Base-by-base conservation (phyloP, 2,113 vertebrate genomes). In the Xyrauchen texanus region DNA sequence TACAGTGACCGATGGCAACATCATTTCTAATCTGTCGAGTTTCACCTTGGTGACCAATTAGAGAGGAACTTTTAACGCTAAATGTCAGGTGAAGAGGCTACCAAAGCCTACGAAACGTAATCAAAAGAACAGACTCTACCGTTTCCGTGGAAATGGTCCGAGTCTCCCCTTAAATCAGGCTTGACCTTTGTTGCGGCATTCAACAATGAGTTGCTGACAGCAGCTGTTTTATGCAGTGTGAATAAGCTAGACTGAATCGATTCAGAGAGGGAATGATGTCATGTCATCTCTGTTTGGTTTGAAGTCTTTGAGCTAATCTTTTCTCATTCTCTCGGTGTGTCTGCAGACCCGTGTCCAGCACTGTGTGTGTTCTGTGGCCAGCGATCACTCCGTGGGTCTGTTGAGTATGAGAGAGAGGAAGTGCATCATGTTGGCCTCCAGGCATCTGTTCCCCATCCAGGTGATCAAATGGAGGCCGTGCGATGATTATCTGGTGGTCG, bases 401-500 rank as follows among this genome's bases (percentile, higher is more conserved):
- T 93, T 99, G 71, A 99, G 98, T 13, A 90, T 99, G 73, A 83
- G 95, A 52, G 98, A 99, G 90, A 95, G 96, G 65, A 99, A 99
- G 10, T 99, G 98, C 92, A 97, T 99, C 88, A 99, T 99, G 98
- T 82, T 99, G 89, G 98, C 97, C 0, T 99, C 98, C 0, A 92
- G 98, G 0, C 98, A 99, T 88, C 96, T 99, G 3, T 99, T 99
- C 83, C 97, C 97, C 0, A 95, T 99, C 81, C 98, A 98, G 16
- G 94, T 96, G 2, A 98, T 99, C 83, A 99, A 99, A 64, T 99
- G 98, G 97, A 93, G 98, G 8, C 98, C 97, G 0, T 94, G 96
- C 0, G 97, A 99, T 0, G 98, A 99, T 83, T 99, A 98, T 84
- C 91, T 99, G 63, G 96, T 99, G 63, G 97, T 99, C 42, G 97